Percentiles rank a stretch among this genome's conserved stretches.
Evolutionary conservation across 2,888 invertebrate genomes (phyloP).

Genomic region (Colletes collaris): DNA sequence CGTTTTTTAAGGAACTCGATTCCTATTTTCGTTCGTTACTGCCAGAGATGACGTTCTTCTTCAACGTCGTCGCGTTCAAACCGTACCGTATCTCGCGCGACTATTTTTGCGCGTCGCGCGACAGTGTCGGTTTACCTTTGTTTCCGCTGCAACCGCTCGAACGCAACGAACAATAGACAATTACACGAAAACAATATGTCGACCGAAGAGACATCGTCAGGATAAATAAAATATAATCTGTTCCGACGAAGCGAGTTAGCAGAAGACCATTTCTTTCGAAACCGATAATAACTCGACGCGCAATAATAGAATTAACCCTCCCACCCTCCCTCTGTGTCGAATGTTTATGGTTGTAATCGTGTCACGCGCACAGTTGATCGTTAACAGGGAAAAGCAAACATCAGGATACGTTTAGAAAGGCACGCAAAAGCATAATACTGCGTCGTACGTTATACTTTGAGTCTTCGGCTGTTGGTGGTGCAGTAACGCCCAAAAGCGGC

Average conservation of each 20-base stretch:
- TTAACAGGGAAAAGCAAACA: no score
- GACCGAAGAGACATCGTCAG: no score
- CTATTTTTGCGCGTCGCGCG: constrained; percentile 55
- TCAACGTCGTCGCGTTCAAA: no score
- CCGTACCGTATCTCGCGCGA: constrained; percentile 35
- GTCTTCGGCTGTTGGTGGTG: constrained; percentile 62
- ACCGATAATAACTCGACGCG: constrained; percentile 22
- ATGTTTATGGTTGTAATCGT: no score
- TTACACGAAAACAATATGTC: constrained; percentile 16
- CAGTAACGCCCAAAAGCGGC: constrained; percentile 76
- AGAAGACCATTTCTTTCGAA: background rate
- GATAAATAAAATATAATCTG: background rate
- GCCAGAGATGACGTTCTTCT: no score
- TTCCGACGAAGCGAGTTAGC: constrained; percentile 20
- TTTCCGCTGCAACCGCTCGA: constrained; percentile 13
- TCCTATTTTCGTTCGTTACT: constrained; percentile 58
- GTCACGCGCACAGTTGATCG: no score
- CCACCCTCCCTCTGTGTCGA: no score
- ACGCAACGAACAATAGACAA: constrained; percentile 29
- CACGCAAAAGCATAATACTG: no score
- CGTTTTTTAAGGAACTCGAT: constrained; percentile 12
- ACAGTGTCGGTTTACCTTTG: constrained; percentile 62
- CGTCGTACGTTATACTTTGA: constrained; percentile 68
- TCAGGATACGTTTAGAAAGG: no score
- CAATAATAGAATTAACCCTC: constrained; percentile 31